Conservation (phyloP, 1,140 invertebrate genomes). For the Drosophila seguyi region DNA sequence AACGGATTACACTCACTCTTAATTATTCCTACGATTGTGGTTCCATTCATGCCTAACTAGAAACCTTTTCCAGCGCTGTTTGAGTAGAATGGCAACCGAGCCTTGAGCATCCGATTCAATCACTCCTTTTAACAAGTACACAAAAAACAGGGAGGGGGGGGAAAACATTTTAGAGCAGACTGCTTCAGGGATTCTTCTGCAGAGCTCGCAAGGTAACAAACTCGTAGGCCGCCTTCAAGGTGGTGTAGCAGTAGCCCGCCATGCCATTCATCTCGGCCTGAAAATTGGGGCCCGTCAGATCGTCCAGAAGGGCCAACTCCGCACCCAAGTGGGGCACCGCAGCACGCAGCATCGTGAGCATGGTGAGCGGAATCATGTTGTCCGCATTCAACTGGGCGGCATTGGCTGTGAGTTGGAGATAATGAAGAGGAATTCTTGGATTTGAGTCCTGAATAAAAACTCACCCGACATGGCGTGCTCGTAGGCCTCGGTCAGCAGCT, state of each 20-base stretch:
- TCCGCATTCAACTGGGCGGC: constrained; percentile 75
- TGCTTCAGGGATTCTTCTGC: constrained; percentile 47
- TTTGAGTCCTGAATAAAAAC: not conserved
- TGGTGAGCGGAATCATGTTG: constrained; percentile 79
- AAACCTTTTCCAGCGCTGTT: not conserved
- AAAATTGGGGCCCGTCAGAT: constrained; percentile 79
- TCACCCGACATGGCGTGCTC: constrained; percentile 69
- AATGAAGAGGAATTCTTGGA: too few species aligned
- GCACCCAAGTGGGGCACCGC: constrained; percentile 83
- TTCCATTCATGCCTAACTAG: not conserved
- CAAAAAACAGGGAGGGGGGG: constrained; percentile 1
- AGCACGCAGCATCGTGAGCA: constrained; percentile 78
- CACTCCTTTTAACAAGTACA: constrained; percentile 5
- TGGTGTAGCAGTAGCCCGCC: constrained; percentile 84
- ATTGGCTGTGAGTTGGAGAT: constrained; percentile 42
- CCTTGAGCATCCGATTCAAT: constrained; percentile 21
- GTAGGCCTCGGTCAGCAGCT: constrained; percentile 77
- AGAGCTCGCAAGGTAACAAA: constrained; percentile 60
- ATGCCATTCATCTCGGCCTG: constrained; percentile 83
- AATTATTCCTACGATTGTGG: constrained; percentile 6
- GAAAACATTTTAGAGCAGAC: constrained; percentile 8
- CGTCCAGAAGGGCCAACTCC: constrained; percentile 79
- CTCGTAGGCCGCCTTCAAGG: constrained; percentile 77
- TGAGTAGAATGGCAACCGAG: not conserved
- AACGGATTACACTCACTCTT: not conserved